Evolutionary conservation across 2,888 invertebrate genomes (phyloP), one percentile per base, ranked within the genome.

Genomic region (Scrobipalpa atriplicella): DNA sequence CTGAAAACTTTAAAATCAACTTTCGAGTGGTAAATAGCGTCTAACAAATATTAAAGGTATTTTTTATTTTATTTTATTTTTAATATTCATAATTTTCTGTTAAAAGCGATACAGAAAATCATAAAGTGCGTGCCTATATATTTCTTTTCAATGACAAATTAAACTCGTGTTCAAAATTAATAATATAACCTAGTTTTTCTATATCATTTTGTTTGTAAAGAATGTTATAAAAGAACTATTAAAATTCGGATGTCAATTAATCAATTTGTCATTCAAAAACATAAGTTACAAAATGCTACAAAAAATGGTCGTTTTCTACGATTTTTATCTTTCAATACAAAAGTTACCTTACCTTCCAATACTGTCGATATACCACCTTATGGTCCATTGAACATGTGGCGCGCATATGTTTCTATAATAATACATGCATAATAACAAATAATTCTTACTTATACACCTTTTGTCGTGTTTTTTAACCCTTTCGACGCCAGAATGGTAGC

Each of bases 301-400:
- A 36, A 56, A 56, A 56, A 56, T 11, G 7, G 7, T 64, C 69
- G 69, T 70, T 75, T 73, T 78, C 76, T 78, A 80, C 80, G 78
- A 83, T 79, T 80, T 81, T 77, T 80, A 82, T 73, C 76, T 78
- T 78, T 79, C 79, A 82, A 77, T 74, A 75, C 74, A 72, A 78
- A 75, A 65, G 29, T 47, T 36, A 47, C 11, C n/a, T 16, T 52
- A 75, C 73, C 77, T 78, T 75, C 75, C 77, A 81, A 79, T 79
- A 68, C 75, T 79, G 82, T 81, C 83, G 83, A 86, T 84, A 84
- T 75, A 75, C 69, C 62, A 74, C 87, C 86, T 74, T 85, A 85
- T 85, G 88, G 76, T 83, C 82, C 84, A 85, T 81, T 78, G 83
- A 71, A 83, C 89, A 89, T 88, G 87, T 89, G 89, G 83, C 78